These are phyloP conservation scores for Prietella phreatophila DNA, from an alignment of 2,113 vertebrate genomes.

Conservation along the genomic window DNA sequence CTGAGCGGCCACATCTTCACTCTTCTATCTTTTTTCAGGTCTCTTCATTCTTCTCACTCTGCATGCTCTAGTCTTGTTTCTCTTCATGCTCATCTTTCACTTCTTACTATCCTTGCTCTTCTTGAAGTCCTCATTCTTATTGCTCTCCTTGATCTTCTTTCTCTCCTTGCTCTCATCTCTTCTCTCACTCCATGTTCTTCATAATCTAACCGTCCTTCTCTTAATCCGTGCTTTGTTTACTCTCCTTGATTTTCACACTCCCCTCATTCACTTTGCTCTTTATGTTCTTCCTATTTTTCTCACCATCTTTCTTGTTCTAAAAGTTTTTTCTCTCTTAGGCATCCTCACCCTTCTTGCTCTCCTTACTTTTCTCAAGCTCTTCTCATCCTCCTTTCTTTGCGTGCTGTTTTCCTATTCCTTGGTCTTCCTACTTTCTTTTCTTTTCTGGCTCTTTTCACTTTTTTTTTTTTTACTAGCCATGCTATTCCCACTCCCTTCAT, in stretches of 20 bases:
- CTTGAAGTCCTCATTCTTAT: not conserved
- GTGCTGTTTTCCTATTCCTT: not conserved
- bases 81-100: not conserved
- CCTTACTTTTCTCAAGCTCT: not conserved
- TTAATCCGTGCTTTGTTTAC: not conserved
- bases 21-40: not conserved
- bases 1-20: not conserved
- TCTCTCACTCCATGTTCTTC: not conserved
- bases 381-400: not conserved
- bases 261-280: not conserved
- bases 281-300: not conserved
- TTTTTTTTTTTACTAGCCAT: not conserved
- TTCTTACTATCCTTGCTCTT: not conserved
- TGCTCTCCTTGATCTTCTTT: not conserved
- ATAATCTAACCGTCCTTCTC: not conserved
- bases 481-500: not conserved
- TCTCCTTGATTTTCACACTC: not conserved
- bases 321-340: not conserved
- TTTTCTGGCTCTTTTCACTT: not conserved
- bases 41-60: not conserved
- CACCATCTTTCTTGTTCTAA: not conserved
- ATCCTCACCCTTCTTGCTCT: not conserved
- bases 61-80: not conserved
- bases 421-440: not conserved
- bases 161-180: not conserved